Evolutionary conservation across 2,797 vertebrate genomes (phyloP).

Genomic region (Luscinia luscinia): DNA sequence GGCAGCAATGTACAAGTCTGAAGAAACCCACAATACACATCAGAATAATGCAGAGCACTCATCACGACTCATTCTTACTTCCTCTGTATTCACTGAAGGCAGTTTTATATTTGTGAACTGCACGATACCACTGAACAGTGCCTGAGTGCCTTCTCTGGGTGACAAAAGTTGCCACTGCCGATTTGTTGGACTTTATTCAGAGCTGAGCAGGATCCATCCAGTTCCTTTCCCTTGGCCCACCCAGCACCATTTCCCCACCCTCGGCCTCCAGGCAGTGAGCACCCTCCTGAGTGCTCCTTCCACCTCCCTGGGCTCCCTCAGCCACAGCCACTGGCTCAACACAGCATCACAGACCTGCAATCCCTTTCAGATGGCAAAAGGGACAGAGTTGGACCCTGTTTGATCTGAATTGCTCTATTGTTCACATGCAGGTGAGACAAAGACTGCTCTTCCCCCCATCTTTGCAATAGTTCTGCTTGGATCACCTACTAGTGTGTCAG

Average conservation of each 20-base stretch:
- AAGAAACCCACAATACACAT: constrained; percentile 49
- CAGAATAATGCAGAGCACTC: constrained; percentile 57
- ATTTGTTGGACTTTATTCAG: background rate
- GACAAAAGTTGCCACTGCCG: constrained; percentile 9
- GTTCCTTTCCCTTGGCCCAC: background rate
- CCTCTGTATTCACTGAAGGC: constrained; percentile 17
- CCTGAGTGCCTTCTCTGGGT: constrained; percentile 12
- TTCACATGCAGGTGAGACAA: background rate
- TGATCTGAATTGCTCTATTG: background rate
- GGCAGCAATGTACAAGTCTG: constrained; percentile 15
- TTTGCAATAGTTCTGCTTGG: background rate
- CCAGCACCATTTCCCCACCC: background rate
- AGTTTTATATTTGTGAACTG: constrained; percentile 46
- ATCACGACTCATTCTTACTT: constrained; percentile 60
- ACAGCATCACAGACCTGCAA: background rate
- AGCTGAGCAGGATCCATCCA: background rate
- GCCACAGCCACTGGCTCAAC: background rate
- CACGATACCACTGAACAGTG: background rate
- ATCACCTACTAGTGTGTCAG: background rate
- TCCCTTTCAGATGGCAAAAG: background rate
- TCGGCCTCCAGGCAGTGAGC: background rate
- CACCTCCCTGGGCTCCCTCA: background rate
- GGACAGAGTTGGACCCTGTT: background rate
- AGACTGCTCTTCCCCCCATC: background rate
- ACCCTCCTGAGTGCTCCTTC: rapidly evolving